These are phyloP conservation scores for Rhea americana DNA, from an alignment of 2,113 vertebrate genomes.

Conservation along the genomic window DNA sequence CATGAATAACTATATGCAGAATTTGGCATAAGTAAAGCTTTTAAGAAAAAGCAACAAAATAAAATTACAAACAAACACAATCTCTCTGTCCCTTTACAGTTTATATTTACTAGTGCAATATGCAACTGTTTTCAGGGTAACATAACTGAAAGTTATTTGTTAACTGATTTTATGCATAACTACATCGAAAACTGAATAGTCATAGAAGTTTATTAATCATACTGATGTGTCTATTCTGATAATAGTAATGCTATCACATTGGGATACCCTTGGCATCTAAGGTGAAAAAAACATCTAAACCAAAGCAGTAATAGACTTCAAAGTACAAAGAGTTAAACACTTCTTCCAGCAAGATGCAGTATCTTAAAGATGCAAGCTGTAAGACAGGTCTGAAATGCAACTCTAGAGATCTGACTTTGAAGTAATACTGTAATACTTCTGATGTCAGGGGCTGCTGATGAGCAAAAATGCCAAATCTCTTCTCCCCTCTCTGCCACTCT, in stretches of 20 bases:
- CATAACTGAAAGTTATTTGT: background rate
- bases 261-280: background rate
- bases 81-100: background rate
- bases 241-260: background rate
- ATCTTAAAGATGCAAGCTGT: background rate
- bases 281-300: background rate
- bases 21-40: background rate
- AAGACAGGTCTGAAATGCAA: slow-evolving; percentile 33
- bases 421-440: slow-evolving; percentile 27
- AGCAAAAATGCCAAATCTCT: background rate
- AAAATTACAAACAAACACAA: background rate
- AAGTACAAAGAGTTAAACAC: slow-evolving; percentile 13
- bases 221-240: background rate
- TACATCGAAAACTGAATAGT: background rate
- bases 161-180: background rate
- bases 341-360: background rate
- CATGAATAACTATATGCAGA: background rate
- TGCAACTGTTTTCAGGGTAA: background rate
- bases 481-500: background rate
- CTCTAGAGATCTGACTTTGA: slow-evolving; percentile 31
- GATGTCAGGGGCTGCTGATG: slow-evolving; percentile 31
- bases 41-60: background rate
- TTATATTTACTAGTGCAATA: background rate
- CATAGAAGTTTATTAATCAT: background rate
- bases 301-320: background rate